A percentile compares a stretch with the other conserved stretches of the same genome.
Conservation (phyloP, 2,113 vertebrate species). For the Labrus mixtus region DNA sequence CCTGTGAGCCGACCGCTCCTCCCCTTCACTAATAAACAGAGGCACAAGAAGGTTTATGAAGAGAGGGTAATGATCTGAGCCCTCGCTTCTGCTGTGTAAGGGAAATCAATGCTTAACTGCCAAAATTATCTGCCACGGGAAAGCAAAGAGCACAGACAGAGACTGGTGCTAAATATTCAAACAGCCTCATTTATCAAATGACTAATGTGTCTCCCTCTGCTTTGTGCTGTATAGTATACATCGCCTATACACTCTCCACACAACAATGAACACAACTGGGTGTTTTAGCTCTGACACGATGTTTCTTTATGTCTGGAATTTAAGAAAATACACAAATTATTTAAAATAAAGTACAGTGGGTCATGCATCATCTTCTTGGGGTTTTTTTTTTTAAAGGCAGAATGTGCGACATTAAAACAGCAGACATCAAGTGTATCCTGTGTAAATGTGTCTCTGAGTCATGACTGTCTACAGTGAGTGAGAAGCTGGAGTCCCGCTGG, state of each 20-base stretch:
- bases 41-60: conserved; percentile 79
- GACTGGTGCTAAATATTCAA: conserved; percentile 78
- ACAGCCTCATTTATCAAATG: conserved; percentile 75
- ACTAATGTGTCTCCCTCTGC: conserved; percentile 65
- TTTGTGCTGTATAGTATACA: conserved; percentile 37
- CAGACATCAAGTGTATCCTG: too few species aligned
- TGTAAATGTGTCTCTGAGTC: too few species aligned
- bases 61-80: conserved; percentile 80
- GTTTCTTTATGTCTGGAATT: conserved; percentile 8
- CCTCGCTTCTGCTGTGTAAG: conserved; percentile 79
- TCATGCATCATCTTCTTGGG: too few species aligned
- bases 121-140: conserved; percentile 79
- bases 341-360: conserved; percentile 11
- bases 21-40: conserved; percentile 78
- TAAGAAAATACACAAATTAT: conserved; percentile 13
- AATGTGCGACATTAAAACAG: too few species aligned
- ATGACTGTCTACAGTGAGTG: too few species aligned
- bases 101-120: conserved; percentile 81
- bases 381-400: too few species aligned
- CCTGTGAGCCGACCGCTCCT: conserved; percentile 60
- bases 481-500: too few species aligned
- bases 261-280: conserved; percentile 50
- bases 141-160: conserved; percentile 67
- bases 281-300: conserved; percentile 41
- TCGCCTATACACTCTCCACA: conserved; percentile 53